A percentile compares a stretch with the other conserved stretches of the same genome.
Conservation (phyloP, 2,888 invertebrate genomes). For the Andrena flavipes region DNA sequence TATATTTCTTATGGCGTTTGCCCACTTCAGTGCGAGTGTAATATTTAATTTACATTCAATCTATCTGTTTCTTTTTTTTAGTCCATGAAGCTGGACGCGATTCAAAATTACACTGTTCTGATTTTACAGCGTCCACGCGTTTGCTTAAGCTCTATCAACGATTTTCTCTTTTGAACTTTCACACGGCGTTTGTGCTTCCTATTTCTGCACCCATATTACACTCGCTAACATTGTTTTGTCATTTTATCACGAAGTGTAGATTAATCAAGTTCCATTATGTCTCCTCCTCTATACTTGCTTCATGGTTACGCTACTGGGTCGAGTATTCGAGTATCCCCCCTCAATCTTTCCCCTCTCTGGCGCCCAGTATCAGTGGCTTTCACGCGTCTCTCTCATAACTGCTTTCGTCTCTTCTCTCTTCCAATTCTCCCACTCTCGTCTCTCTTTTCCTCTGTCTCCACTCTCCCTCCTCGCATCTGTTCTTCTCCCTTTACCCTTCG, state of each 20-base stretch:
- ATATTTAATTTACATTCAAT: neutral
- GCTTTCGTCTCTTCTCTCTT: slow-evolving; percentile 31
- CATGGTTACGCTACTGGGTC: slow-evolving; percentile 66
- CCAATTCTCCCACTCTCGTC: slow-evolving; percentile 26
- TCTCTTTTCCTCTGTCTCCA: neutral
- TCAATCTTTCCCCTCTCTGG: slow-evolving; percentile 47
- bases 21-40: neutral
- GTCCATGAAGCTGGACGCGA: neutral
- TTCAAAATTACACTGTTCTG: neutral
- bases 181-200: neutral
- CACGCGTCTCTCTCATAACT: slow-evolving; percentile 54
- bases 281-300: slow-evolving; percentile 26
- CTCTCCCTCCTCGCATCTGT: slow-evolving; percentile 3
- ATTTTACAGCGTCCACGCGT: neutral
- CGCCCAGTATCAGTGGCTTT: slow-evolving; percentile 61
- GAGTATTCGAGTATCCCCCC: slow-evolving; percentile 62
- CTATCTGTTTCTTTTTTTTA: neutral
- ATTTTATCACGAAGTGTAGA: slow-evolving; percentile 40
- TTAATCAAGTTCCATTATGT: slow-evolving; percentile 46
- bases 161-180: slow-evolving; percentile 17
- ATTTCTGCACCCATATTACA: slow-evolving; percentile 18
- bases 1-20: too few species aligned
- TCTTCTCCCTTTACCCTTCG: neutral
- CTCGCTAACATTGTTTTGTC: slow-evolving; percentile 28
- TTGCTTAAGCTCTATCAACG: neutral